Conservation (phyloP, 2,888 invertebrate species). For the Drosophila anomelani region DNA sequence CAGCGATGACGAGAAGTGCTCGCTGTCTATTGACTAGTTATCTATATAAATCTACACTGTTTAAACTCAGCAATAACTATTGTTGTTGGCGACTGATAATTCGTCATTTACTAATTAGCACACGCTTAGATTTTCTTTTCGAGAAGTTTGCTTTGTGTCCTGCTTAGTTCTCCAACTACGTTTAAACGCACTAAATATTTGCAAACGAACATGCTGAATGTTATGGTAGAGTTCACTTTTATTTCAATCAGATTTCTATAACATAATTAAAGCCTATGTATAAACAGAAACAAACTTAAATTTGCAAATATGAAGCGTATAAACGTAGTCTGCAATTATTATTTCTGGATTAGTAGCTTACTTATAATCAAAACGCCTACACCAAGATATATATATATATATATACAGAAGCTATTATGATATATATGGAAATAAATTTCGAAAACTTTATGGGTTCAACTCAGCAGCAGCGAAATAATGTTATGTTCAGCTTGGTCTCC, state of each 20-base stretch:
- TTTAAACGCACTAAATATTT: slow-evolving; percentile 26
- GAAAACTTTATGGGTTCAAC: slow-evolving; percentile 32
- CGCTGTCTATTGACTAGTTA: slow-evolving; percentile 83
- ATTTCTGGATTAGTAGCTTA: slow-evolving; percentile 26
- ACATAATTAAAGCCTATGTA: slow-evolving; percentile 22
- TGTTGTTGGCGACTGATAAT: slow-evolving; percentile 41
- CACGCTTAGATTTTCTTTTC: slow-evolving; percentile 11
- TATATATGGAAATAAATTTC: slow-evolving; percentile 24
- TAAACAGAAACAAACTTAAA: slow-evolving; percentile 7
- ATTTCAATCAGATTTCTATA: slow-evolving; percentile 12
- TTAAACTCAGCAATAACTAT: slow-evolving; percentile 41
- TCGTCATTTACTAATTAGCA: slow-evolving; percentile 37
- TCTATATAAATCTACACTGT: slow-evolving; percentile 21
- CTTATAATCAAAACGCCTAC: slow-evolving; percentile 27
- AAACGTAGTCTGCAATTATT: slow-evolving; percentile 27
- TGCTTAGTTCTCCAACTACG: slow-evolving; percentile 26
- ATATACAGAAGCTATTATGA: slow-evolving; percentile 22
- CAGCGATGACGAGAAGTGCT: slow-evolving; percentile 86
- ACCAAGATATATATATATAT: slow-evolving; percentile 21
- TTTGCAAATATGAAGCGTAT: slow-evolving; percentile 24
- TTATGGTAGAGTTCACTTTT: slow-evolving; percentile 6
- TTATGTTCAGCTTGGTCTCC: slow-evolving; percentile 20
- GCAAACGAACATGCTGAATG: slow-evolving; percentile 2
- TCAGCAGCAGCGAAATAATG: slow-evolving; percentile 12
- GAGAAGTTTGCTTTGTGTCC: neutral